Percentiles rank a stretch among this genome's conserved stretches.
Conservation (phyloP, 2,797 vertebrate species). For the Lycodopsis pacificus region DNA sequence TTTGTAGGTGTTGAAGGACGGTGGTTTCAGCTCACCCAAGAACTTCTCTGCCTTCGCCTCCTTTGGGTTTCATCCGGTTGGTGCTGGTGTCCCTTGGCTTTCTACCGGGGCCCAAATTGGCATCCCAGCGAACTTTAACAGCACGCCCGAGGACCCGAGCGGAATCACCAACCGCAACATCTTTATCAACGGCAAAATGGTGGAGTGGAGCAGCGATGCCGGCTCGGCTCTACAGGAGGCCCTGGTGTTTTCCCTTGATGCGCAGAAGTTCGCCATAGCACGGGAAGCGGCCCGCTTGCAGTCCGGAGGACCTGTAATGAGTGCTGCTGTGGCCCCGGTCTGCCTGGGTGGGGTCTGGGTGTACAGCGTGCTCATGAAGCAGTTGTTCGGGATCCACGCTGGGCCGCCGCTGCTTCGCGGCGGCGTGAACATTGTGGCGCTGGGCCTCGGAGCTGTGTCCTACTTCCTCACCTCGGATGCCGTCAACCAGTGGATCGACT, state of each 20-base stretch:
- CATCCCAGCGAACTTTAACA: constrained; percentile 91
- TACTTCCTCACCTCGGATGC: constrained; percentile 86
- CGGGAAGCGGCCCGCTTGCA: constrained; percentile 88
- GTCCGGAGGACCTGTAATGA: constrained; percentile 78
- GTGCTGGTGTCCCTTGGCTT: constrained; percentile 91
- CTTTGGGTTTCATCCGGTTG: constrained; percentile 91
- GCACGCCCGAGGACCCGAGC: constrained; percentile 69
- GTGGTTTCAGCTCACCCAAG: constrained; percentile 65
- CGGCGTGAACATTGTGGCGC: constrained; percentile 80
- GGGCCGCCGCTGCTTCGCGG: constrained; percentile 80
- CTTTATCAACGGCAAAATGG: constrained; percentile 84
- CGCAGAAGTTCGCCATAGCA: constrained; percentile 93
- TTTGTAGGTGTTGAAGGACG: constrained; percentile 85
- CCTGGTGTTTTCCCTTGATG: constrained; percentile 86
- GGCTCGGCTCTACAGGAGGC: constrained; percentile 86
- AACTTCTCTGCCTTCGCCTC: constrained; percentile 87
- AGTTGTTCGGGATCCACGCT: constrained; percentile 85
- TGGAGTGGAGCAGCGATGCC: constrained; percentile 87
- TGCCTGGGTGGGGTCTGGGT: constrained; percentile 88
- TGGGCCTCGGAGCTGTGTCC: constrained; percentile 82
- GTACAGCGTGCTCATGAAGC: constrained; percentile 85
- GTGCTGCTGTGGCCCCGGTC: constrained; percentile 84
- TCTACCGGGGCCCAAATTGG: constrained; percentile 89
- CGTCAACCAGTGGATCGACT: constrained; percentile 87
- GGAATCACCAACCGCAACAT: constrained; percentile 85